These are phyloP conservation scores for Parnassius smintheus DNA, from an alignment of 2,888 invertebrate species.

Conservation along the genomic window DNA sequence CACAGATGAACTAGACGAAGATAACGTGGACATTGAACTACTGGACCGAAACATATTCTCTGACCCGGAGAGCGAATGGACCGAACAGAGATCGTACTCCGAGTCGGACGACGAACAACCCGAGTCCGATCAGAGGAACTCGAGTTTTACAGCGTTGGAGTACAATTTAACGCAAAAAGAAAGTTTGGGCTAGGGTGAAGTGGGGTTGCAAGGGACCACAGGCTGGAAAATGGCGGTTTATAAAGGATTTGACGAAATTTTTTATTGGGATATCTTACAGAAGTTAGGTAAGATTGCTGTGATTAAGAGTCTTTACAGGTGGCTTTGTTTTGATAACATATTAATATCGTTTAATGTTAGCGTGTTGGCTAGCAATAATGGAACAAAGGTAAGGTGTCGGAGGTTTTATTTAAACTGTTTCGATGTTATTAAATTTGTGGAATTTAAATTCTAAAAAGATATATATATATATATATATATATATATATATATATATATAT, in stretches of 20 bases:
- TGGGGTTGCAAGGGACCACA: not conserved
- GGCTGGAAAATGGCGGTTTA: not conserved
- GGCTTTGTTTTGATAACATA: not conserved
- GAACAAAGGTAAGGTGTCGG: no score
- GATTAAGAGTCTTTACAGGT: not conserved
- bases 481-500: no score
- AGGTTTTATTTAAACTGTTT: no score
- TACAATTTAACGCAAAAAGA: conserved; percentile 30
- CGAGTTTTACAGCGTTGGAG: conserved; percentile 42
- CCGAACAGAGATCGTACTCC: conserved; percentile 44
- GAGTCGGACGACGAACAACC: conserved; percentile 71
- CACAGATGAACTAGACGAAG: conserved; percentile 60
- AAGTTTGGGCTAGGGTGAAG: no score
- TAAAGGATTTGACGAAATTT: not conserved
- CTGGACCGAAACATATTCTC: conserved; percentile 83
- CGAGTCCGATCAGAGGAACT: conserved; percentile 76
- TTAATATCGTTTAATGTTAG: not conserved
- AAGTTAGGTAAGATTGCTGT: not conserved
- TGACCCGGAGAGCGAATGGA: conserved; percentile 88
- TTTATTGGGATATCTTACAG: no score
- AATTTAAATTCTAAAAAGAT: no score
- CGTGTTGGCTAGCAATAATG: no score
- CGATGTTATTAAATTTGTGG: no score
- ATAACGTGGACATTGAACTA: conserved; percentile 71
- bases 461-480: no score